Percentiles rank a stretch among this genome's conserved stretches.
Evolutionary conservation across 64 coral and sea anemone species (phyloP).

Genomic region (Cladopsammia gracilis): DNA sequence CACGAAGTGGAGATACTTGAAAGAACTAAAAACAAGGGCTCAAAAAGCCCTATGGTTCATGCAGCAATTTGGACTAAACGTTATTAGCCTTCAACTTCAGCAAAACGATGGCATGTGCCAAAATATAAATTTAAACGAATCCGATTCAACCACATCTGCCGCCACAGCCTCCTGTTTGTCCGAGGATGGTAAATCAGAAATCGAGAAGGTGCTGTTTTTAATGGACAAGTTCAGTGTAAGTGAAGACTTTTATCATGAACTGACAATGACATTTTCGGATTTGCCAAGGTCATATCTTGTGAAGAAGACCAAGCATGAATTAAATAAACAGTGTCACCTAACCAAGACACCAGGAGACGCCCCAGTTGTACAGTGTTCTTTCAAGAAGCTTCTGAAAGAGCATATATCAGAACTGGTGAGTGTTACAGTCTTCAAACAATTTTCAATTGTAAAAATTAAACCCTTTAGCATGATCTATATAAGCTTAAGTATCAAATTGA

Average conservation of each 20-base stretch:
- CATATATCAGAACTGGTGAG: background rate
- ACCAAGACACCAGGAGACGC: background rate
- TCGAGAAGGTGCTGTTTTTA: slow-evolving; percentile 57
- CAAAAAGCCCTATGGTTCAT: slow-evolving; percentile 27
- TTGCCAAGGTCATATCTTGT: slow-evolving; percentile 50
- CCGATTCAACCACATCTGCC: background rate
- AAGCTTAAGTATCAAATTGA: background rate
- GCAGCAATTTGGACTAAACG: slow-evolving; percentile 2
- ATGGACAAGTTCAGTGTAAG: slow-evolving; percentile 39
- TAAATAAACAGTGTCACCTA: slow-evolving; percentile 13
- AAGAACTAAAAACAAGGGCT: slow-evolving; percentile 6
- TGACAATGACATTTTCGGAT: slow-evolving; percentile 18
- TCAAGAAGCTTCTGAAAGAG: background rate
- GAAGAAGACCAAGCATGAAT: slow-evolving; percentile 25
- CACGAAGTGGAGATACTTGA: slow-evolving; percentile 3
- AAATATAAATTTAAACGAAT: background rate
- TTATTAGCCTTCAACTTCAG: background rate
- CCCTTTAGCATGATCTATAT: no score
- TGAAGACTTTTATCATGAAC: slow-evolving; percentile 48
- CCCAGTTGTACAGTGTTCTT: background rate
- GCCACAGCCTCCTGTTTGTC: background rate
- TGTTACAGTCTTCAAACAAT: background rate
- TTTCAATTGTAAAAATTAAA: background rate
- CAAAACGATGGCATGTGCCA: background rate
- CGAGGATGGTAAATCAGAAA: slow-evolving; percentile 29